These are phyloP conservation scores for Martes flavigula DNA, from an alignment of 2,797 vertebrate genomes.

Conservation along the genomic window DNA sequence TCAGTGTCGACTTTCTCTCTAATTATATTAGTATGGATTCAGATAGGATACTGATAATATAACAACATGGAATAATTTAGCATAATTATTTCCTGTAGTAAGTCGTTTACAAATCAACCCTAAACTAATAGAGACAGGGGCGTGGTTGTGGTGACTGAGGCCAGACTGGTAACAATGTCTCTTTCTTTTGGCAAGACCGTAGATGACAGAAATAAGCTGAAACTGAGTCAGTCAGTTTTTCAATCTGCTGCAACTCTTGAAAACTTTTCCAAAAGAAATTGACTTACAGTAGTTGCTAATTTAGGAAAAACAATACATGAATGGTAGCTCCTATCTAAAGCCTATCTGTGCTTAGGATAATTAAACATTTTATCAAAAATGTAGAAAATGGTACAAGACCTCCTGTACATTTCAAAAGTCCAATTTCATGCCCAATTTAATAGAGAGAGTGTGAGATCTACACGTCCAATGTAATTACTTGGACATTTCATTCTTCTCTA, in stretches of 20 bases:
- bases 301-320: slow-evolving; percentile 57
- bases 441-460: slow-evolving; percentile 65
- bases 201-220: background rate
- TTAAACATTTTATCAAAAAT: slow-evolving; percentile 73
- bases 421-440: slow-evolving; percentile 67
- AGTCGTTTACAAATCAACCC: slow-evolving; percentile 65
- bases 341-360: slow-evolving; percentile 44
- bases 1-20: slow-evolving; percentile 68
- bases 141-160: background rate
- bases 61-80: slow-evolving; percentile 73
- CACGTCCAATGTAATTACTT: slow-evolving; percentile 70
- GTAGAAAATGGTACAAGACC: slow-evolving; percentile 57
- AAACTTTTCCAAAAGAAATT: slow-evolving; percentile 34
- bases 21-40: slow-evolving; percentile 76
- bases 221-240: background rate
- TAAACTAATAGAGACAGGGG: slow-evolving; percentile 60
- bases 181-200: background rate
- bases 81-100: slow-evolving; percentile 71
- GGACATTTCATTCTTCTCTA: slow-evolving; percentile 67
- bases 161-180: background rate
- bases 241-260: background rate
- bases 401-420: slow-evolving; percentile 63
- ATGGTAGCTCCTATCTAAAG: background rate
- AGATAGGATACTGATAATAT: slow-evolving; percentile 74
- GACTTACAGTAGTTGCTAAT: slow-evolving; percentile 52